Evolutionary conservation across 2,797 vertebrate species (phyloP), one percentile per base, ranked within the genome.

Genomic region (Bucorvus abyssinicus): DNA sequence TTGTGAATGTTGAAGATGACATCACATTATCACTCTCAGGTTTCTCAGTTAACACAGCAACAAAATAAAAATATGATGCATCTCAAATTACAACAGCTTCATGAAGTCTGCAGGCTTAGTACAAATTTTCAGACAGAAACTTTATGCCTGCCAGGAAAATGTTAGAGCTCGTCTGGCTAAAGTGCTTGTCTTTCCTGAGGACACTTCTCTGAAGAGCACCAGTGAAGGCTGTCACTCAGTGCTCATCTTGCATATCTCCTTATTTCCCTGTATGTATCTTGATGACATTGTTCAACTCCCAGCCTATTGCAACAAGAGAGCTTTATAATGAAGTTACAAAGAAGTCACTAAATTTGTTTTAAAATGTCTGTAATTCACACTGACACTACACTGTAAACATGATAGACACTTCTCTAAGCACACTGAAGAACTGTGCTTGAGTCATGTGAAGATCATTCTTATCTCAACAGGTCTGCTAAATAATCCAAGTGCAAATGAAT

Each of bases 71-170:
- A 75, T 59, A 74, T 30, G 78, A 84, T 1, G 0, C 75, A 70
- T 80, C 84, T 94, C 91, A 76, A 76, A 82, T 94, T 86, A 90
- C 93, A 90, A 53, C 24, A 82, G 70, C 52, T 90, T 91, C 17
- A 40, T 2, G 0, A 86, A 90, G 67, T 73, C 63, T 76, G 76
- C 52, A 70, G 59, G 67, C 83, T 91, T 69, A 59, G 52, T 10
- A 38, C 13, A 84, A 89, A 65, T 52, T 75, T 93, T 78, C 59
- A 91, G 73, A 84, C 50, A 86, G 80, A 76, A 94, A 53, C 63
- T 65, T 70, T 45, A 84, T 0, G 1, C 52, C 32, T 84, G 93
- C 89, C 87, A 88, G 91, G 94, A 97, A 96, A 96, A 91, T 50
- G 19, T 91, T 84, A 93, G 34, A 59, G 34, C 32, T 77, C n/a